Evolutionary conservation across 2,797 vertebrate genomes (phyloP), one percentile per base, ranked within the genome.

Genomic region (Nyctalus aviator): DNA sequence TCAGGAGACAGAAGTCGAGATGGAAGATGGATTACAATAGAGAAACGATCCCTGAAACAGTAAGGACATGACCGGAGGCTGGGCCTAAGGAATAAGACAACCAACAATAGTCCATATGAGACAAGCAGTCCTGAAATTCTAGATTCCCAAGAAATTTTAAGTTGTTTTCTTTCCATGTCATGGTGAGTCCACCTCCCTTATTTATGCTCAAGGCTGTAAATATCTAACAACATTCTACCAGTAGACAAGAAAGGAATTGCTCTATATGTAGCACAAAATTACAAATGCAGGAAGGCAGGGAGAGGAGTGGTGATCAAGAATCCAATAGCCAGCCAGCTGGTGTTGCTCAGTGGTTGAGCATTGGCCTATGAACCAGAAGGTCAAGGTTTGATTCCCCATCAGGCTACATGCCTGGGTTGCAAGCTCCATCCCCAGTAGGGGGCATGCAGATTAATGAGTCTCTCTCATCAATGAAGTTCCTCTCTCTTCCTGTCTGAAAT

Each of bases 71-170:
- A 76, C 68, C 35, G 27, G 46, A 84, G n/a, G 21, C 37, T 59
- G 44, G 25, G 23, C 10, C 25, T 27, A 41, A 8, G 15, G 23
- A 57, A 69, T 2, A 9, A 35, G 18, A 59, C 44, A 76, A 32
- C 32, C 68, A 73, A 11, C 17, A 15, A 69, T 0, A 23, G 30
- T 14, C 6, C 75, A 41, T 27, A 8, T n/a, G 20, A 64, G 35
- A 72, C 8, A 12, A 23, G 32, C 8, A 73, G 18, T 21, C 17
- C 25, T 79, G 23, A 57, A 35, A n/a, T 6, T 53, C 59, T 21
- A 83, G 32, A 88, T 50, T 88, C 21, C n/a, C 81, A 66, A 72
- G 32, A 69, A 85, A 68, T n/a, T 48, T 32, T 35, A 83, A 44
- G 71, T 37, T 68, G 20, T 76, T 89, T 76, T 75, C 37, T 59